These are phyloP conservation scores for Prenolepis imparis DNA, from an alignment of 2,888 invertebrate species.

Conservation along the genomic window DNA sequence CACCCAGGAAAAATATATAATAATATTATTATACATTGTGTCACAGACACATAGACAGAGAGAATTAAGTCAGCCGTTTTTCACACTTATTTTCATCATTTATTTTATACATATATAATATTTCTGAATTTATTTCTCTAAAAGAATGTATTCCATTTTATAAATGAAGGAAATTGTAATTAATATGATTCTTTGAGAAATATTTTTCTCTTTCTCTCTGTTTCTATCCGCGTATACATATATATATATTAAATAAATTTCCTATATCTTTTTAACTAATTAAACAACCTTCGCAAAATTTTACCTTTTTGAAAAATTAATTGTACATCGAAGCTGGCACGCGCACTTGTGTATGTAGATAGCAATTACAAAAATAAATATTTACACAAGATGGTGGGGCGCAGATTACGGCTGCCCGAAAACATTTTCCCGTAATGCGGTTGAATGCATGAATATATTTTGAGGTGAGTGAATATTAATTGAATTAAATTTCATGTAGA, in stretches of 20 bases:
- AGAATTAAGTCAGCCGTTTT: neutral
- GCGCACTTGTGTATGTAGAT: neutral
- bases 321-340: neutral
- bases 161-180: neutral
- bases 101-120: neutral
- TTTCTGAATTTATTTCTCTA: neutral
- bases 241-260: neutral
- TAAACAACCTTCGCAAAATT: neutral
- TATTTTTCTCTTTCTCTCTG: neutral
- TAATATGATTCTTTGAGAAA: neutral
- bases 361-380: constrained; percentile 34
- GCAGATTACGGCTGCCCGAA: constrained; percentile 15
- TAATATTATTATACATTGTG: neutral
- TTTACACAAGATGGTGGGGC: neutral
- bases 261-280: neutral
- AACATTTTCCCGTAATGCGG: constrained; percentile 22
- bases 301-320: constrained; percentile 1
- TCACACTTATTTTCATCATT: neutral
- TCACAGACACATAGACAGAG: neutral
- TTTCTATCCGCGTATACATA: neutral
- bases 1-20: neutral
- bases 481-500: constrained; percentile 11
- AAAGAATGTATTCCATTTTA: constrained; percentile 7
- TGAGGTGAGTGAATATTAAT: constrained; percentile 28
- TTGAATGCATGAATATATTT: constrained; percentile 25